Evolutionary conservation across 2,888 invertebrate species (phyloP).

Genomic region (Spodoptera exigua): DNA sequence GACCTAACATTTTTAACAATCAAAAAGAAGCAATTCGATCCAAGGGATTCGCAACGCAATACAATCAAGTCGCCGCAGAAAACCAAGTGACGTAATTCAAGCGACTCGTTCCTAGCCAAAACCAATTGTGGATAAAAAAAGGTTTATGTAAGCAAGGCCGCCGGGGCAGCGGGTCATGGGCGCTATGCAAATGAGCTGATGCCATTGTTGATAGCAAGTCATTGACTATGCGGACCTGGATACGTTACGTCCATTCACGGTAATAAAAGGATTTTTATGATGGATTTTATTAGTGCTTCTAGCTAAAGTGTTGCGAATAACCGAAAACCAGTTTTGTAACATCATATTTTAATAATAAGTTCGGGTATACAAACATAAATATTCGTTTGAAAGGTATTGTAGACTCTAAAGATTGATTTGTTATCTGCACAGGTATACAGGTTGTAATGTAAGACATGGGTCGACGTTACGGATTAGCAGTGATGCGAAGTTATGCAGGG

Average conservation of each 20-base stretch:
- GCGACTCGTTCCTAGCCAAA: slow-evolving; percentile 45
- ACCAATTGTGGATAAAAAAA: slow-evolving; percentile 64
- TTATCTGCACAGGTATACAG: neutral
- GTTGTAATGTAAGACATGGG: slow-evolving; percentile 9
- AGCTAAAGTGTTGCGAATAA: slow-evolving; percentile 13
- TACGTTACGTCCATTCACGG: slow-evolving; percentile 44
- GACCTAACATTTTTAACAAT: neutral
- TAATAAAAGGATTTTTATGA: slow-evolving; percentile 47
- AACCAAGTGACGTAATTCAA: slow-evolving; percentile 53
- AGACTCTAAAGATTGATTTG: slow-evolving; percentile 15
- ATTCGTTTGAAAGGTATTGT: slow-evolving; percentile 4
- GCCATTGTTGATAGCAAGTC: slow-evolving; percentile 73
- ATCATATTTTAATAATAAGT: neutral
- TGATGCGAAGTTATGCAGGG: slow-evolving; percentile 31
- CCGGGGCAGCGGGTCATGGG: slow-evolving; percentile 80
- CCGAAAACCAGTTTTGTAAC: slow-evolving; percentile 12
- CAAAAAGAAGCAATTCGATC: slow-evolving; percentile 7
- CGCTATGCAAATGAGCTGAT: slow-evolving; percentile 81
- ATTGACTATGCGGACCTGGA: slow-evolving; percentile 61
- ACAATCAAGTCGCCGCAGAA: slow-evolving; percentile 13
- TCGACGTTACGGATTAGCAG: slow-evolving; percentile 21
- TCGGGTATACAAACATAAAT: neutral
- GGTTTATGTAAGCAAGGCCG: slow-evolving; percentile 72
- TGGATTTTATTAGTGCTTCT: slow-evolving; percentile 19
- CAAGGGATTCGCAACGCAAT: slow-evolving; percentile 38